phyloP scores from a whole-genome alignment of 2,113 vertebrate species.

The Miniopterus natalensis region DNA sequence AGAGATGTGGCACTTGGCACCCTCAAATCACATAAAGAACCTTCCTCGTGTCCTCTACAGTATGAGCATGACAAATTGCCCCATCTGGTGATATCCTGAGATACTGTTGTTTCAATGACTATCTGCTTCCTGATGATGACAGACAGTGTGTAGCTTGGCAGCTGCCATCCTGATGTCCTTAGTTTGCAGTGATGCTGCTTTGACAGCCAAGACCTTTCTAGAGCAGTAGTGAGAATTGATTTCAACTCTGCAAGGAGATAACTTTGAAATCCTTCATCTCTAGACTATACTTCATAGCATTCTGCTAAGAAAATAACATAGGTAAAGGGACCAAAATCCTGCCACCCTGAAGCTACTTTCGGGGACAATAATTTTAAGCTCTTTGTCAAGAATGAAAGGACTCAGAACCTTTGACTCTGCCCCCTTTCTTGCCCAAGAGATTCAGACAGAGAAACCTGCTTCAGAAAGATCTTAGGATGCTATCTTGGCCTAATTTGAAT shows the following conservation, averaged over 20 bases:
- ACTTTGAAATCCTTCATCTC: conserved; percentile 48
- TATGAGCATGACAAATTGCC: conserved; percentile 60
- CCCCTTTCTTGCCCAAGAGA: background rate
- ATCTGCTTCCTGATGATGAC: conserved; percentile 41
- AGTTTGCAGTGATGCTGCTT: background rate
- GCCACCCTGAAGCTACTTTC: background rate
- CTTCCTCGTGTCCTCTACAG: conserved; percentile 63
- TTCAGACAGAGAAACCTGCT: background rate
- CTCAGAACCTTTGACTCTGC: background rate
- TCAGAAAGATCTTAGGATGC: background rate
- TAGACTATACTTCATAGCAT: background rate
- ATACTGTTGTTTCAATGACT: conserved; percentile 64
- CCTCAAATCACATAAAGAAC: conserved; percentile 72
- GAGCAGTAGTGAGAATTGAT: background rate
- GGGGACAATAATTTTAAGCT: background rate
- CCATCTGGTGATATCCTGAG: conserved; percentile 70
- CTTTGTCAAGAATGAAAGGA: background rate
- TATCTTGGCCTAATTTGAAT: background rate
- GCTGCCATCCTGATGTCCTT: conserved; percentile 62
- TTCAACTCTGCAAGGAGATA: conserved; percentile 44
- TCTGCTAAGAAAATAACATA: conserved; percentile 12
- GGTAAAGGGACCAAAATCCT: background rate
- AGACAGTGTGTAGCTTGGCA: conserved; percentile 45
- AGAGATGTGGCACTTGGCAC: conserved; percentile 66
- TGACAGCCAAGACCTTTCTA: conserved; percentile 59